Evolutionary conservation across 2,888 invertebrate genomes (phyloP), one percentile per base, ranked within the genome.

Genomic region (Cyrtodaria siliqua): DNA sequence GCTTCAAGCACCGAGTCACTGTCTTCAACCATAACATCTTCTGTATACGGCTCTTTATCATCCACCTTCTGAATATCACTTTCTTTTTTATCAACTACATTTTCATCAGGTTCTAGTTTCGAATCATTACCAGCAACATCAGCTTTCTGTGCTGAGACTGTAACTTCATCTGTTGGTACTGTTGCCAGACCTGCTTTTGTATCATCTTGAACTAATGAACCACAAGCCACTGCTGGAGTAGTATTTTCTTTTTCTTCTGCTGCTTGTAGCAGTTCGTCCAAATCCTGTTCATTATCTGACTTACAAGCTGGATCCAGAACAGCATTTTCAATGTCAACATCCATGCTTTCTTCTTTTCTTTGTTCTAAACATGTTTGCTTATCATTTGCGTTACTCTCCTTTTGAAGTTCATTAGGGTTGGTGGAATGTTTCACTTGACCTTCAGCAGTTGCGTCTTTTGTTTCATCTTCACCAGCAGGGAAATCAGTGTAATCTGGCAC

Each of bases 401-500:
- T 16, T 47, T 47, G 18, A 9, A 16, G 16, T 18, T 3, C 47
- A 18, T 3, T 9, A 47, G 33, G 4, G 33, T 33, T 33, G 33
- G 6, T 33, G 12, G 33, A 12, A 29, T 56, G 42, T 9, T 1
- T 20, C 29, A 16, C 56, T 47, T 44, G 52, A 56, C 60, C 63
- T n/a, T 38, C 66, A 40, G 69, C 16, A 33, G 57, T 42, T 52
- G 49, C 62, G n/a, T n/a, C n/a, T 18, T 66, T 55, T 20, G 52
- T 67, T 66, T 57, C 59, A 49, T 20, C 29, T 26, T 52, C 73
- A 33, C 40, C 56, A 24, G 60, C 66, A 60, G 40, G 27, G 20
- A 50, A 33, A 42, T 67, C 53, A 57, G 53, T 79, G 67, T 83
- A 79, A 50, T 80, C 79, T 44, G 86, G 78, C 27, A 91, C 76